Evolutionary conservation across 2,113 vertebrate species (phyloP), one percentile per base, ranked within the genome.

Genomic region (Percopsis transmontana): DNA sequence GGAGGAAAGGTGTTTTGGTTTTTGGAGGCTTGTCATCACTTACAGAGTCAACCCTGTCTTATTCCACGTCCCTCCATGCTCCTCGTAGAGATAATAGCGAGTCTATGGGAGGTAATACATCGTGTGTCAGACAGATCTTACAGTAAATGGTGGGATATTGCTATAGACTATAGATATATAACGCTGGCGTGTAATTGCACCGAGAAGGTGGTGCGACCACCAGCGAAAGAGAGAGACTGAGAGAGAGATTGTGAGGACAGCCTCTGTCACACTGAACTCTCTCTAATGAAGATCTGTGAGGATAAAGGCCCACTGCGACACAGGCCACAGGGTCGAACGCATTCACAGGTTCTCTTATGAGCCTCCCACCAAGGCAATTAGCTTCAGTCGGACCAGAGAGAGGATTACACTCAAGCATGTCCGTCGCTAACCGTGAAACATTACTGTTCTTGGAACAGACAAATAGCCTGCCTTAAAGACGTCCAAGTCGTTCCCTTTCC

Each of bases 281-380:
- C 67, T 52, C 67, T 82, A 75, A 82, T 82, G 67, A 84, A 74
- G 82, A 68, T 47, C 65, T 66, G 48, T 76, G 79, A 77, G 77
- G 71, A 84, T 76, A 74, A 47, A 51, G 77, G 33, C 59, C 63
- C 79, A 68, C 68, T 62, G 80, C 73, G 76, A 69, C 75, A 47
- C 11, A 23, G 70, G 79, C 33, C 72, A 80, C 69, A 57, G 45
- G 87, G 80, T 81, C 86, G 84, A 73, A 86, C 41, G 64, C 68
- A 73, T 85, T 87, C 78, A 81, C 84, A 70, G 72, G 73, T 80
- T 84, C n/a, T 69, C 44, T 70, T 61, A 13, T 50, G 52, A 68
- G 69, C 2, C 21, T 56, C 61, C 47, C 57, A 47, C 42, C 39
- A 52, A 64, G 70, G 74, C 76, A 81, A 87, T 85, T 84, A 88